Evolutionary conservation across 2,797 vertebrate species (phyloP).

Genomic region (Pygocentrus nattereri): DNA sequence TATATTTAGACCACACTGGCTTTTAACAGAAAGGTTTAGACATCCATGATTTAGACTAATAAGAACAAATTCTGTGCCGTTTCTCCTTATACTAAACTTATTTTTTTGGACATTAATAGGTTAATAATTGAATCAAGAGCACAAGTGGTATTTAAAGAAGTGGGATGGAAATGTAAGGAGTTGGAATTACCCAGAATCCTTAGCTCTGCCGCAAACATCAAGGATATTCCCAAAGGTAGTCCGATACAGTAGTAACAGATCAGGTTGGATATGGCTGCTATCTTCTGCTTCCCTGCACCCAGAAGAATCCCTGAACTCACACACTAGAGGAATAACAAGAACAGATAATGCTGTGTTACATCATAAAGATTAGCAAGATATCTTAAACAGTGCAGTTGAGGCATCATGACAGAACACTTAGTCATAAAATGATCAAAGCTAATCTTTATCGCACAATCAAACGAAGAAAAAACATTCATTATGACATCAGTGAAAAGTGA

Average conservation of each 20-base stretch:
- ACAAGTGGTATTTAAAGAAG: not conserved
- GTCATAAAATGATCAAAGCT: not conserved
- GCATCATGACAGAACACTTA: not conserved
- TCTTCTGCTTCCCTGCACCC: conserved; percentile 90
- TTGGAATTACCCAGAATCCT: conserved; percentile 83
- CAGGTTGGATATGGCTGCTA: conserved; percentile 87
- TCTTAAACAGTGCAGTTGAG: not conserved
- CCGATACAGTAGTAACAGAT: conserved; percentile 86
- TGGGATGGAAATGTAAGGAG: not conserved
- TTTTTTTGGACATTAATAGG: not conserved
- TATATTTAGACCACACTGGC: too few species aligned
- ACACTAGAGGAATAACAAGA: conserved; percentile 74
- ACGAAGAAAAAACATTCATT: not conserved
- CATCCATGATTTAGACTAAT: too few species aligned
- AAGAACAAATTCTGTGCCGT: too few species aligned
- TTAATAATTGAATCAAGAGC: not conserved
- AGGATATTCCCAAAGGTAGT: conserved; percentile 83
- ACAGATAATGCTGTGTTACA: not conserved
- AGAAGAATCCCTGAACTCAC: conserved; percentile 87
- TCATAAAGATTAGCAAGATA: conserved; percentile 1
- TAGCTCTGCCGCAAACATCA: conserved; percentile 86
- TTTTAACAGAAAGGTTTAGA: too few species aligned
- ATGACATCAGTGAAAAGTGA: not conserved
- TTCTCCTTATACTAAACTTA: not conserved
- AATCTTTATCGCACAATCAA: not conserved